These are phyloP conservation scores for Apolygus lucorum DNA, from an alignment of 1,140 invertebrate genomes.

Conservation along the genomic window DNA sequence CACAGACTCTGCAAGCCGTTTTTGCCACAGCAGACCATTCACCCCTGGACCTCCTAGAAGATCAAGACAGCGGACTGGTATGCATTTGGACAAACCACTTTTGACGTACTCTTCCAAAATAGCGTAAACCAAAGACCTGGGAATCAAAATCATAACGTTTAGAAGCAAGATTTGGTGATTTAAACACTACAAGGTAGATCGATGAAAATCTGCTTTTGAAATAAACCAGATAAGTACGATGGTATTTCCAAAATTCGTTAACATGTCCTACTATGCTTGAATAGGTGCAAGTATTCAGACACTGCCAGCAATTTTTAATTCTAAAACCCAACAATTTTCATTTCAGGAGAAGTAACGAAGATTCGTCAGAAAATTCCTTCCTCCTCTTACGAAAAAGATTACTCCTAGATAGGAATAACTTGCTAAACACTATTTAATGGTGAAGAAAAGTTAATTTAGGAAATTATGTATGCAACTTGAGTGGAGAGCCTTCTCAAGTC, in stretches of 20 bases:
- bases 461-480: no score
- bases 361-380: no score
- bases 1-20: slow-evolving; percentile 18
- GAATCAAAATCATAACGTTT: neutral
- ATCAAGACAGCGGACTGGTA: slow-evolving; percentile 23
- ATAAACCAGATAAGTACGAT: neutral
- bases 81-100: slow-evolving; percentile 4
- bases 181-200: neutral
- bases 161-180: neutral
- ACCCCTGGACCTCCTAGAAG: slow-evolving; percentile 4
- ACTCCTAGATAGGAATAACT: no score
- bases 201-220: neutral
- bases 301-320: neutral
- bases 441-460: no score
- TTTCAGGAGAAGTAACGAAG: no score
- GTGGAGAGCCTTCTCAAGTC: no score
- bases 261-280: neutral
- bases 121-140: slow-evolving; percentile 9
- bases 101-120: slow-evolving; percentile 16
- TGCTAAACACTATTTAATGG: no score
- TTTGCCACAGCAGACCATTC: slow-evolving; percentile 24
- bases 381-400: no score
- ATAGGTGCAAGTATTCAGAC: neutral
- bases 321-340: no score
- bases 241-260: neutral